Base-by-base conservation (phyloP, 2,888 invertebrate species). In the Drosophila setosimentum region DNA sequence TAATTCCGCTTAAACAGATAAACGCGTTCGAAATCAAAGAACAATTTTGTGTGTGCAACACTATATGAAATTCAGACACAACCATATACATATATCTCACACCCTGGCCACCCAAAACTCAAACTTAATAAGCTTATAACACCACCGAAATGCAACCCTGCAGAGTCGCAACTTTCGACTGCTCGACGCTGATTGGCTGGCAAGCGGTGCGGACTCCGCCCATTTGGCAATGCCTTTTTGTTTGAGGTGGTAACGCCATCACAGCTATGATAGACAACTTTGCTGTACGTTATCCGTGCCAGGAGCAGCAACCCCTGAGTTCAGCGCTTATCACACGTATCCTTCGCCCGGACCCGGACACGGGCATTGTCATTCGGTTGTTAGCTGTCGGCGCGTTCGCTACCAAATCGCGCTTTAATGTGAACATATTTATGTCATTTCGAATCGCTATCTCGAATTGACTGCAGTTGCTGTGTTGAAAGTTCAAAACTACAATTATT, bases 1-100 rank as follows among this genome's bases (percentile, higher is more conserved):
- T 89, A 89, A 84, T 87, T 87, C 89, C 85, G 85, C 82, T 89
- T 85, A 87, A 87, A 82, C 85, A 87, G 88, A 80, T 85, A 89
- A 89, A 85, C 70, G 75, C 62, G 68, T 57, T 55, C 64, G 60
- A 70, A 89, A 87, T 87, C 77, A 87, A 71, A 82, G 66, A 80
- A 70, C 82, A 82, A 85, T 89, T 87, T 67, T 67, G 77, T 81
- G 73, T 61, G 71, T 55, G 53, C 58, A 55, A 35, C 73, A 29
- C 65, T 45, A 68, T 68, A 72, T 62, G 66, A 68, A 69, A 64
- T 68, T 55, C 70, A 66, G 57, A n/a, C 55, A 49, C 45, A 42
- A 37, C 45, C 7, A 18, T 37, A 18, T 40, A 40, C 3, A 37
- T 10, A 49, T 58, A 10, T 45, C 27, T 48, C 49, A 11, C 42